Evolutionary conservation across 2,113 vertebrate genomes (phyloP).

Genomic region (Xenopus borealis): DNA sequence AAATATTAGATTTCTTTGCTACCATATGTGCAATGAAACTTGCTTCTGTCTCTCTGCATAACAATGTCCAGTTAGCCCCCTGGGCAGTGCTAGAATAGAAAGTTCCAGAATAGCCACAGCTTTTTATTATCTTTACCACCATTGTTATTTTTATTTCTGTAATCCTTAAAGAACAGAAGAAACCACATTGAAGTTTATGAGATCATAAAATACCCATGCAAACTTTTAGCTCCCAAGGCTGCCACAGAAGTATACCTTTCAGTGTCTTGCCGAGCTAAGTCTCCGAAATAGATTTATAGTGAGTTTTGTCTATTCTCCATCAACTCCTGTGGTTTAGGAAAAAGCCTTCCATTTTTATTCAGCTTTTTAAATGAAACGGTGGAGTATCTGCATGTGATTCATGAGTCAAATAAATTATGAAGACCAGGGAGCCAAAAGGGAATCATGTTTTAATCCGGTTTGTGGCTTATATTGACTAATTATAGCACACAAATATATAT

Average conservation of each 20-base stretch:
- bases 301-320: neutral
- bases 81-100: slow-evolving; percentile 16
- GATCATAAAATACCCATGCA: slow-evolving; percentile 35
- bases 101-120: slow-evolving; percentile 23
- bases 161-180: slow-evolving; percentile 35
- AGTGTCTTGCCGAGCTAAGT: slow-evolving; percentile 13
- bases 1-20: too few relatives aligned
- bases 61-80: slow-evolving; percentile 8
- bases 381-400: too few relatives aligned
- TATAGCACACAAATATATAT: too few relatives aligned
- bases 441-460: too few relatives aligned
- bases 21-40: too few relatives aligned
- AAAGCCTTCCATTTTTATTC: too few relatives aligned
- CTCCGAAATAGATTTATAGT: slow-evolving; percentile 20
- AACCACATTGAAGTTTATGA: slow-evolving; percentile 40
- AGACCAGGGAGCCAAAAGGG: too few relatives aligned
- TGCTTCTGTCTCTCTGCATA: slow-evolving; percentile 4
- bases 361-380: too few relatives aligned
- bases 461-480: too few relatives aligned
- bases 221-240: slow-evolving; percentile 30
- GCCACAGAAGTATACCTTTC: slow-evolving; percentile 19
- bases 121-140: slow-evolving; percentile 24
- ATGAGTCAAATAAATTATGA: too few relatives aligned
- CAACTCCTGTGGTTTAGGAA: too few relatives aligned
- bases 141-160: slow-evolving; percentile 39